phyloP scores from a whole-genome alignment of 2,888 invertebrate genomes.

The Drosophila neotestacea region DNA sequence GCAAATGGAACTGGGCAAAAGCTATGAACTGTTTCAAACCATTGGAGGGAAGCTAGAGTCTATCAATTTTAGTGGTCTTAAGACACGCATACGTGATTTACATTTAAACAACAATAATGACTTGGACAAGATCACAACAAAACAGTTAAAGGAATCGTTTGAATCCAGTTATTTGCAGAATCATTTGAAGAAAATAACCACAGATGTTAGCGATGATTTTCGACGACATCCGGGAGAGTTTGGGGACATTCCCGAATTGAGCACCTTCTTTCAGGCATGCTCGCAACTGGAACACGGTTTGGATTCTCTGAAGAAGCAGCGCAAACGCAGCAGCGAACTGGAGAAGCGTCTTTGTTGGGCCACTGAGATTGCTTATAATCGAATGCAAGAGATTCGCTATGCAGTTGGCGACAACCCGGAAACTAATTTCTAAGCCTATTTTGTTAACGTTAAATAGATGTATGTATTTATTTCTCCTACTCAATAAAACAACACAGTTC shows the following conservation, averaged over 20 bases:
- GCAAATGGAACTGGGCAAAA: conserved; percentile 75
- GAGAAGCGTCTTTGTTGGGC: conserved; percentile 72
- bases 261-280: conserved; percentile 82
- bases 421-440: conserved; percentile 50
- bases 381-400: conserved; percentile 75
- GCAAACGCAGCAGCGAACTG: conserved; percentile 69
- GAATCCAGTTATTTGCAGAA: conserved; percentile 71
- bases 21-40: conserved; percentile 79
- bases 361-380: conserved; percentile 74
- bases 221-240: conserved; percentile 83
- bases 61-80: conserved; percentile 77
- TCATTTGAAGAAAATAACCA: conserved; percentile 71
- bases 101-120: conserved; percentile 65
- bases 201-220: conserved; percentile 73
- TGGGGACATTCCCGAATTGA: conserved; percentile 83
- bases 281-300: conserved; percentile 81
- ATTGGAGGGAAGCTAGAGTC: conserved; percentile 81
- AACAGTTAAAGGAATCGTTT: conserved; percentile 68
- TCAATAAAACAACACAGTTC: neutral
- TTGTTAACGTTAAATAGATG: neutral
- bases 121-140: conserved; percentile 52
- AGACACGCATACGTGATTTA: conserved; percentile 79
- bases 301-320: conserved; percentile 73
- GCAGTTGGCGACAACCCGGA: conserved; percentile 54
- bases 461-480: conserved; percentile 1